A percentile compares a stretch with the other conserved stretches of the same genome.
Conservation (phyloP, 2,888 invertebrate genomes). For the Dynastes hyllus region DNA sequence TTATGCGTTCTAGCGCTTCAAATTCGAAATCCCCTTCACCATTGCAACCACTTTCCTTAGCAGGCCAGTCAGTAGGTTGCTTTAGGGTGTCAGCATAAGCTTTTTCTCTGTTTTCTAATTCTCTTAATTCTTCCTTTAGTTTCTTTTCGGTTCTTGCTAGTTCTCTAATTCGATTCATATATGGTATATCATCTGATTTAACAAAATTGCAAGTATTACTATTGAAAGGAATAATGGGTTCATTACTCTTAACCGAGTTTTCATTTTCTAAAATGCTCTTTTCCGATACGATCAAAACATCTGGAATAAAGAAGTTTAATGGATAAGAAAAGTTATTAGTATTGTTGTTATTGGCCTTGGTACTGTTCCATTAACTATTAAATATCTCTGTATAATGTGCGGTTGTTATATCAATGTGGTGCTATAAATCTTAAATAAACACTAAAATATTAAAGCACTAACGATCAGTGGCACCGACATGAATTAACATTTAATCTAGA, state of each 20-base stretch:
- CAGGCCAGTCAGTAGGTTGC: conserved; percentile 76
- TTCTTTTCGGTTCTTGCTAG: conserved; percentile 75
- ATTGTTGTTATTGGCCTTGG: too few relatives aligned
- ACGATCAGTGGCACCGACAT: too few relatives aligned
- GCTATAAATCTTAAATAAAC: too few relatives aligned
- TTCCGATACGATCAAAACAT: not conserved
- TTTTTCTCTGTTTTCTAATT: conserved; percentile 78
- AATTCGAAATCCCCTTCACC: conserved; percentile 47
- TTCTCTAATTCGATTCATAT: conserved; percentile 72
- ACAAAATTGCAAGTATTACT: not conserved
- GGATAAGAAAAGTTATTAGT: too few relatives aligned
- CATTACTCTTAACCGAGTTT: not conserved
- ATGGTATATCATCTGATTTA: conserved; percentile 65
- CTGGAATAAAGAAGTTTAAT: not conserved
- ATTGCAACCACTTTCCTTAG: conserved; percentile 17
- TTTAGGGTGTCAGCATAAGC: conserved; percentile 82
- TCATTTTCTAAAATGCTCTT: not conserved
- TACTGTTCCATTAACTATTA: too few relatives aligned
- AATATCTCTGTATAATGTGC: too few relatives aligned
- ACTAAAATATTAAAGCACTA: too few relatives aligned
- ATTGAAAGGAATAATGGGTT: not conserved
- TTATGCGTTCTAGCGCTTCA: conserved; percentile 51
- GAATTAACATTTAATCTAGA: too few relatives aligned
- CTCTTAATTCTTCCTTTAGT: conserved; percentile 76
- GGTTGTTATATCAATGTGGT: too few relatives aligned